These are phyloP conservation scores for Parasteatoda tepidariorum DNA, from an alignment of 1,140 invertebrate species.

Conservation along the genomic window DNA sequence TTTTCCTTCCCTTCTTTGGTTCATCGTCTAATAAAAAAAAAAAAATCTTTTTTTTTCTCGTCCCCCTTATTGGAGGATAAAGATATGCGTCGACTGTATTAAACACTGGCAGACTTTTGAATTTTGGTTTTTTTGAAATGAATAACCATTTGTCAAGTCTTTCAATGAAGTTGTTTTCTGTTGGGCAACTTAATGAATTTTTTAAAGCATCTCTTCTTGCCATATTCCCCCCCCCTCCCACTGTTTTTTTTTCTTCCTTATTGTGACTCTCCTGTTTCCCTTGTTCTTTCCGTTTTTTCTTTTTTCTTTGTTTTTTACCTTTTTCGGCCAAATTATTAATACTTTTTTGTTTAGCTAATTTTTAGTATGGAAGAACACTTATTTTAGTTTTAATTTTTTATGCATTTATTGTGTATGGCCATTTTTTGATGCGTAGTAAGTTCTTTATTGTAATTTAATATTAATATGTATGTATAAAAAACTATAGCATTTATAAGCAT, in stretches of 20 bases:
- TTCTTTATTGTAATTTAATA: too few relatives aligned
- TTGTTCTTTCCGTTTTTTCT: neutral
- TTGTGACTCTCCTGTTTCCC: neutral
- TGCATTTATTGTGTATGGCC: neutral
- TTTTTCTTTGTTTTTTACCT: neutral
- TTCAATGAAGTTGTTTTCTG: slow-evolving; percentile 41
- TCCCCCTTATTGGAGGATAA: slow-evolving; percentile 4
- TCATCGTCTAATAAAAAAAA: neutral
- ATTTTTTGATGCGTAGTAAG: neutral
- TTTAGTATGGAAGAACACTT: neutral
- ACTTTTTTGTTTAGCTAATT: neutral
- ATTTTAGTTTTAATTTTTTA: neutral
- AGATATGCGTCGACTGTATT: slow-evolving; percentile 22
- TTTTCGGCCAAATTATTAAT: neutral
- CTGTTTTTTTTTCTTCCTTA: slow-evolving; percentile 3
- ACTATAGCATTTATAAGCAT: too few relatives aligned
- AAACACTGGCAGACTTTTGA: neutral
- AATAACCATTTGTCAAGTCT: slow-evolving; percentile 42
- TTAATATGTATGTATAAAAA: too few relatives aligned
- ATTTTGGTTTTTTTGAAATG: slow-evolving; percentile 22
- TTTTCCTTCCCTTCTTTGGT: neutral
- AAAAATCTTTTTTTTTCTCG: neutral
- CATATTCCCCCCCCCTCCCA: too few relatives aligned
- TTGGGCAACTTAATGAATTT: slow-evolving; percentile 24
- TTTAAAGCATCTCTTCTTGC: too few relatives aligned